phyloP scores from a whole-genome alignment of 92 coral and sea anemone species.

The Parazoanthus swiftii region DNA sequence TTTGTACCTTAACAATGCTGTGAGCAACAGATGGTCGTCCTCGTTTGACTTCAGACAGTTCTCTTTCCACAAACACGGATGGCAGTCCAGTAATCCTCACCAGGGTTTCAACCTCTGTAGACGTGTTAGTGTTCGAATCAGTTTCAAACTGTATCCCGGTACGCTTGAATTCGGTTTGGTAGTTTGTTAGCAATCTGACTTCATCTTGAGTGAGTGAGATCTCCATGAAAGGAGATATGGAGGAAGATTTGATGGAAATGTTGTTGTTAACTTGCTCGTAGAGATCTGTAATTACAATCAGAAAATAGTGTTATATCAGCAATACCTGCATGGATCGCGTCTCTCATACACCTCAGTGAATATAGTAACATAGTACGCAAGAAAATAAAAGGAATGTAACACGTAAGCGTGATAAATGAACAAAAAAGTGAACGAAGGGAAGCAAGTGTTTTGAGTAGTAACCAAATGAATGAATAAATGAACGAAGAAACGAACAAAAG shows the following conservation, averaged over 20 bases:
- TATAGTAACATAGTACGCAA: not conserved
- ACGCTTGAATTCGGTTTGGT: constrained; percentile 69
- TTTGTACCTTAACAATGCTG: constrained; percentile 73
- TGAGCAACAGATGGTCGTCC: constrained; percentile 77
- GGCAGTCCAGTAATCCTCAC: constrained; percentile 68
- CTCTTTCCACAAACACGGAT: constrained; percentile 86
- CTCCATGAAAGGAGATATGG: constrained; percentile 72
- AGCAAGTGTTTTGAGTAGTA: too few species aligned
- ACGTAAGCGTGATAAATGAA: not conserved
- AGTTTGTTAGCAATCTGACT: constrained; percentile 67
- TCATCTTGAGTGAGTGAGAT: constrained; percentile 67
- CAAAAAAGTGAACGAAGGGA: not conserved
- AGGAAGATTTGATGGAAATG: constrained; percentile 67
- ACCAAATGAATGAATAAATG: not conserved
- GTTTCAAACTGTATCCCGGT: constrained; percentile 75
- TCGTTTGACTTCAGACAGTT: constrained; percentile 74
- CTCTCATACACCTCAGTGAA: not conserved
- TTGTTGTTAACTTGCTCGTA: constrained; percentile 42
- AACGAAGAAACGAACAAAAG: not conserved
- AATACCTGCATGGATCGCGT: not conserved
- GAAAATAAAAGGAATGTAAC: not conserved
- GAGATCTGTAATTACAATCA: constrained; percentile 76
- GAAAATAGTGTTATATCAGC: not conserved
- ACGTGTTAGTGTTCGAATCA: constrained; percentile 35
- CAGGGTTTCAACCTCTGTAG: constrained; percentile 32